These are phyloP conservation scores for Salmo trutta DNA, from an alignment of 2,797 vertebrate species.

Conservation along the genomic window DNA sequence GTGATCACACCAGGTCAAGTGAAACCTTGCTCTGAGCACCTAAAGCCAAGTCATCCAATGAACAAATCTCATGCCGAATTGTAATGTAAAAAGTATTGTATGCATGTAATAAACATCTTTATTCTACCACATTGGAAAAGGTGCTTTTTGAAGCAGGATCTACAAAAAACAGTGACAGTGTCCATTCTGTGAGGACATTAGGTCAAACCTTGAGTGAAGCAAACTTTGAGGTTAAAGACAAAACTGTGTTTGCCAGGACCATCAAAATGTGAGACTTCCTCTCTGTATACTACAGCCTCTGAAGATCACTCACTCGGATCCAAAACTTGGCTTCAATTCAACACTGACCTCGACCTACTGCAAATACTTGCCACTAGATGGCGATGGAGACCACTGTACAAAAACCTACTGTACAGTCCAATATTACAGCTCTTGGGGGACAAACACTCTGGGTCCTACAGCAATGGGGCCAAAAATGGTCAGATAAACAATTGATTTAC, in stretches of 20 bases:
- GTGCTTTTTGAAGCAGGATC: neutral
- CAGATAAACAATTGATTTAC: neutral
- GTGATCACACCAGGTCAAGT: neutral
- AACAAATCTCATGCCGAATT: neutral
- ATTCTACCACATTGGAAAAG: neutral
- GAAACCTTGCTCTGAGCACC: neutral
- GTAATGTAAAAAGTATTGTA: neutral
- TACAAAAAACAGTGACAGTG: neutral
- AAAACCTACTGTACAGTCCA: constrained; percentile 40
- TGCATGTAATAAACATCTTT: neutral
- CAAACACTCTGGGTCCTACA: neutral
- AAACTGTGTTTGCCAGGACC: neutral
- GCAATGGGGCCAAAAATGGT: neutral
- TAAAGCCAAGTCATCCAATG: neutral
- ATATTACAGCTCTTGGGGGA: constrained; percentile 10
- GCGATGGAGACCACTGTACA: constrained; percentile 69
- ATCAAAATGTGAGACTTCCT: neutral
- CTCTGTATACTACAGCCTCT: neutral
- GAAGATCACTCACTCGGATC: constrained; percentile 42
- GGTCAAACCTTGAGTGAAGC: neutral
- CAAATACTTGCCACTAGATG: constrained; percentile 85
- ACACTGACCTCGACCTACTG: constrained; percentile 74
- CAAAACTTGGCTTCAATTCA: constrained; percentile 77
- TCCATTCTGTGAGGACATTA: neutral
- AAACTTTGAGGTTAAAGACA: neutral